Evolutionary conservation across 2,888 invertebrate genomes (phyloP).

Genomic region (Athalia cordata): DNA sequence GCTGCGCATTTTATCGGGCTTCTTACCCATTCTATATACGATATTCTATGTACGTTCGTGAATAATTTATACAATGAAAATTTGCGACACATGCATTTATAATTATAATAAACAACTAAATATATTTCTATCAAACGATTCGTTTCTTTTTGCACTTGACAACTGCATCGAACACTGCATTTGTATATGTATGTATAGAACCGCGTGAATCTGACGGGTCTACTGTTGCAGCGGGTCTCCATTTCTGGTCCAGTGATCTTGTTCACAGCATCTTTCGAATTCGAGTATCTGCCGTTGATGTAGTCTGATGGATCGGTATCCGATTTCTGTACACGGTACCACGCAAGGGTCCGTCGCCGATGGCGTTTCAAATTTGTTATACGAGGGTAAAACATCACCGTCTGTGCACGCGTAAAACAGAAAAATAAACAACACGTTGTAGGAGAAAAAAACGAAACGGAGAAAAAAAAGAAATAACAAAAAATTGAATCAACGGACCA

Average conservation of each 20-base stretch:
- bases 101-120: background rate
- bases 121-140: background rate
- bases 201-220: slow-evolving; percentile 49
- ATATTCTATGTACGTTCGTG: background rate
- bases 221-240: slow-evolving; percentile 42
- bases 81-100: too few relatives aligned
- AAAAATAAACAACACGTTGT: too few relatives aligned
- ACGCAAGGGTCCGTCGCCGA: background rate
- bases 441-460: too few relatives aligned
- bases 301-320: slow-evolving; percentile 41
- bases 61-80: too few relatives aligned
- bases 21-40: background rate
- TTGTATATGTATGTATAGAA: too few relatives aligned
- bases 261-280: slow-evolving; percentile 41
- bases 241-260: slow-evolving; percentile 27
- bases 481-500: too few relatives aligned
- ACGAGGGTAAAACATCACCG: slow-evolving; percentile 23
- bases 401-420: background rate
- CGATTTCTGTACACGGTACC: background rate
- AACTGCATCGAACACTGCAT: background rate
- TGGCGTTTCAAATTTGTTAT: background rate
- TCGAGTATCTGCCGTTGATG: slow-evolving; percentile 44
- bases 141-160: slow-evolving; percentile 7
- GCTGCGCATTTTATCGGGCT: slow-evolving; percentile 22
- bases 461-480: too few relatives aligned